Percentiles rank a stretch among this genome's conserved stretches.
These are phyloP conservation scores for Brachypterus glaber DNA, from an alignment of 2,888 invertebrate species.

Conservation along the genomic window DNA sequence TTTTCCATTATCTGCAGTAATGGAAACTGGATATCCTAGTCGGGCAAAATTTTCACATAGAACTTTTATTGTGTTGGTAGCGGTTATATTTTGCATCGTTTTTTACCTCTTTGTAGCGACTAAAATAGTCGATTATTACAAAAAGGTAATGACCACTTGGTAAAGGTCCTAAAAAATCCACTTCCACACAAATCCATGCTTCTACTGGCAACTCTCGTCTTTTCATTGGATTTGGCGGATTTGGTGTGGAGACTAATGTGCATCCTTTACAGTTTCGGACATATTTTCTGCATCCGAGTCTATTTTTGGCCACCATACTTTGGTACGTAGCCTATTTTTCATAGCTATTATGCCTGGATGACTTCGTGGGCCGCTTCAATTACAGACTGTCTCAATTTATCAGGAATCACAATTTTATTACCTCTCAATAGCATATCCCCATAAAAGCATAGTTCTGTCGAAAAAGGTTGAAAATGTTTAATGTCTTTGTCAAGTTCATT, in stretches of 20 bases:
- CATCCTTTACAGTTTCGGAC: conserved; percentile 19
- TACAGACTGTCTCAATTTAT: neutral
- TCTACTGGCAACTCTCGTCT: conserved; percentile 18
- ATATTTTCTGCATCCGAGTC: conserved; percentile 25
- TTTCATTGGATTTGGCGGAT: conserved; percentile 17
- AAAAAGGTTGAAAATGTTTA: neutral
- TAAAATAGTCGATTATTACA: conserved; percentile 27
- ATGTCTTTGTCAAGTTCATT: neutral
- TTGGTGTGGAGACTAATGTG: conserved; percentile 17
- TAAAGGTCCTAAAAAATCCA: conserved; percentile 25
- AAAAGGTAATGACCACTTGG: conserved; percentile 20
- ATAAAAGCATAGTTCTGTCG: conserved; percentile 4
- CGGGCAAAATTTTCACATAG: conserved; percentile 11
- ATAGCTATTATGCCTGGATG: neutral
- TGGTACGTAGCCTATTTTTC: conserved; percentile 26
- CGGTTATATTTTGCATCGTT: neutral
- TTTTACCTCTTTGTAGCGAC: conserved; percentile 21
- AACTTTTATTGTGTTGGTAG: neutral
- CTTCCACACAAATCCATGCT: conserved; percentile 21
- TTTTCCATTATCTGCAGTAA: conserved; percentile 22
- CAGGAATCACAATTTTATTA: neutral
- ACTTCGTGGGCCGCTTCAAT: no score
- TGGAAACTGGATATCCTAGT: conserved; percentile 16
- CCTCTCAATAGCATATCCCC: conserved; percentile 7
- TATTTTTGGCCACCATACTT: conserved; percentile 32